A percentile compares a stretch with the other conserved stretches of the same genome.
Conservation (phyloP, 2,888 invertebrate genomes). For the Hybos culiciformis region DNA sequence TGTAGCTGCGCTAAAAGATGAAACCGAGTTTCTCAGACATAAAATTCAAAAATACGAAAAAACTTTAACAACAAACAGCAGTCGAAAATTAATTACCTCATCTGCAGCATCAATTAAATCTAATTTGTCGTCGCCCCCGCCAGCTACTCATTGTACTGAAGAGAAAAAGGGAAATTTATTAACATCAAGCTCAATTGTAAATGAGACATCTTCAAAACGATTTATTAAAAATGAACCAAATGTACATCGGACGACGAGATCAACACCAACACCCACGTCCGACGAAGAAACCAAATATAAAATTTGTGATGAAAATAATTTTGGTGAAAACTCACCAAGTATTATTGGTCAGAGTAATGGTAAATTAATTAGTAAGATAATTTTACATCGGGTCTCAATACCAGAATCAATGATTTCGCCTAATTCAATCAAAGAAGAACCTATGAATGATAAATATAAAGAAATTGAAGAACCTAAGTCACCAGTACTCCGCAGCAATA, state of each 20-base stretch:
- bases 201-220: no score
- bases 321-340: slow-evolving; percentile 10
- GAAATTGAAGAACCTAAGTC: no score
- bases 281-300: slow-evolving; percentile 33
- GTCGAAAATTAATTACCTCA: no score
- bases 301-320: slow-evolving; percentile 12
- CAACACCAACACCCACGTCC: slow-evolving; percentile 12
- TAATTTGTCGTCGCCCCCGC: no score
- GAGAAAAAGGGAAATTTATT: slow-evolving; percentile 1
- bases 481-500: no score
- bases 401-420: slow-evolving; percentile 5
- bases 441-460: no score
- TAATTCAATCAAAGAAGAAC: no score
- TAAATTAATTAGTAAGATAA: slow-evolving; percentile 27
- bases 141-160: no score
- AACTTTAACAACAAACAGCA: neutral
- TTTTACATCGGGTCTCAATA: slow-evolving; percentile 22
- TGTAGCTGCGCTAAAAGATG: slow-evolving; percentile 54
- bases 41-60: slow-evolving; percentile 22
- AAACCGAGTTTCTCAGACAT: slow-evolving; percentile 62
- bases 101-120: no score
- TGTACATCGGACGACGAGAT: no score
- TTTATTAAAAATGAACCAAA: neutral
- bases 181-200: neutral
- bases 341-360: slow-evolving; percentile 28